A percentile compares a stretch with the other conserved stretches of the same genome.
These are phyloP conservation scores for Pipistrellus kuhlii DNA, from an alignment of 2,797 vertebrate genomes.

Conservation along the genomic window DNA sequence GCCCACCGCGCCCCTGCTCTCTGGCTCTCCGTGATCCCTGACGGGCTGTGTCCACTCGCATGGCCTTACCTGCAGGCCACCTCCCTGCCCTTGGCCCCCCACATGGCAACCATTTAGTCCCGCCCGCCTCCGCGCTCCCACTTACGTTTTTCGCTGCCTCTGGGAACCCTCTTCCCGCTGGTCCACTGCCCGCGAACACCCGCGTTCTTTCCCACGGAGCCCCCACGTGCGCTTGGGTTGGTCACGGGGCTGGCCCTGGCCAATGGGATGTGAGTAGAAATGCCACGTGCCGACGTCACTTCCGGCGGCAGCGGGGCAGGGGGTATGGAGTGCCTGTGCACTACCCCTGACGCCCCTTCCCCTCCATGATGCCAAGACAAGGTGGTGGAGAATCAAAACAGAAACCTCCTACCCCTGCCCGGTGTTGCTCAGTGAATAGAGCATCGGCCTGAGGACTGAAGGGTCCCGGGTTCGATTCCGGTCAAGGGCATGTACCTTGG, in stretches of 20 bases:
- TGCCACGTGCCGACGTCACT: neutral
- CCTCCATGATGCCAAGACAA: neutral
- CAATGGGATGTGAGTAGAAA: neutral
- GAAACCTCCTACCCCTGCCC: neutral
- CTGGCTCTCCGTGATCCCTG: neutral
- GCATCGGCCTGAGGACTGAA: too few species aligned
- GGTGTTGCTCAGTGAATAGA: too few species aligned
- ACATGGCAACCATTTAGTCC: too few species aligned
- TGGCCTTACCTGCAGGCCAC: neutral
- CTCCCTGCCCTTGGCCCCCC: neutral
- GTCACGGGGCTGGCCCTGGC: neutral
- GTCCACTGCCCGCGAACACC: fast-evolving
- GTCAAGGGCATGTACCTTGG: too few species aligned
- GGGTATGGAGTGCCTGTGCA: neutral
- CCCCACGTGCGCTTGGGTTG: neutral
- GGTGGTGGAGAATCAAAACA: neutral
- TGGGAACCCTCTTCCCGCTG: neutral
- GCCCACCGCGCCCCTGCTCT: neutral
- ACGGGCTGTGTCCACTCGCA: neutral
- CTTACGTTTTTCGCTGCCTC: neutral
- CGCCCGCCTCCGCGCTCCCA: neutral
- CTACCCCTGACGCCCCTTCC: neutral
- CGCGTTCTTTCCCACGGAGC: fast-evolving
- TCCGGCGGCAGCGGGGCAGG: fast-evolving
- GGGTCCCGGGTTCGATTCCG: too few species aligned